Base-by-base conservation (phyloP, 2,888 invertebrate genomes). In the Cerastoderma edule region DNA sequence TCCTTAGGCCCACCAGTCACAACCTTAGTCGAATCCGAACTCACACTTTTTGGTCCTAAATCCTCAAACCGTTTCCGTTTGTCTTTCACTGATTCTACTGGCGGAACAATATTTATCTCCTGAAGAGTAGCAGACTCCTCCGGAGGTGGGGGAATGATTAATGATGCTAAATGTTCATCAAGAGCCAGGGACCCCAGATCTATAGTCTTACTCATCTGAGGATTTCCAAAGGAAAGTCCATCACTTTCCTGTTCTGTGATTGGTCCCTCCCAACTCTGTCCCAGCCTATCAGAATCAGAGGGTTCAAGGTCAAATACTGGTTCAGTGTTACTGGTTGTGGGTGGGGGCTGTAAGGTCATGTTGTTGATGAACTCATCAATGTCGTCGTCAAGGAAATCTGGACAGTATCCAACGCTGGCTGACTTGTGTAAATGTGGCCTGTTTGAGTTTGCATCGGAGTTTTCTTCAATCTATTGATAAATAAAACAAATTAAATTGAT, bases 351-450 rank as follows among this genome's bases (percentile, higher is more conserved):
- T 79, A 97, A 95, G 6, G 95, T 95, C 44, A 97, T 96, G 85
- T 95, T 96, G 4, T 96, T 96, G 84, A 97, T 94, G 92, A 97
- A 96, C 85, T 95, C 95, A 90, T 97, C 97, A 84, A 97, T 94
- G 88, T 96, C 96, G 33, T 80, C 78, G 71, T 88, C 87, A 35
- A 89, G 81, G 69, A 89, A 86, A 72, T 88, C 87, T 13, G 88
- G 87, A 72, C 85, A 87, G 57, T 87, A 84, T 48, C 87, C 88
- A 24, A 83, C 85, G 78, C 89, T 89, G 35, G 87, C 86, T 33
- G 89, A 89, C 64, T 86, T 85, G 50, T 82, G 85, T 66, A 69
- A 66, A 19, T 24, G 56, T 10, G 69, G 60, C 39, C 57, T 71
- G n/a, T n/a, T n/a, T n/a, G n/a, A n/a, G n/a, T n/a, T n/a, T n/a